Base-by-base conservation (phyloP, 1,140 invertebrate genomes). In the Cecropterus lyciades region DNA sequence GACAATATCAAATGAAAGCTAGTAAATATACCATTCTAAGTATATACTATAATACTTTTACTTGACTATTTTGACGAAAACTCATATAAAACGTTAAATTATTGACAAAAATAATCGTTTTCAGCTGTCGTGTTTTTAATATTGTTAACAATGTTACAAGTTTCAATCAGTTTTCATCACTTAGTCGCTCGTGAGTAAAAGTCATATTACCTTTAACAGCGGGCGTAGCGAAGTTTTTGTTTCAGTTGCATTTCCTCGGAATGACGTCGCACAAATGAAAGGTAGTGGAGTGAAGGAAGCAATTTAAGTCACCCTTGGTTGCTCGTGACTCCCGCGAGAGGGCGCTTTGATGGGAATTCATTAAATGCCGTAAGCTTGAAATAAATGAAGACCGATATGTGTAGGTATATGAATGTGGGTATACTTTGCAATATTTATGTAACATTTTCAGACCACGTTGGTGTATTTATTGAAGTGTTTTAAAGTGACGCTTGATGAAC, bases 271-370 rank as follows among this genome's bases (percentile, higher is more conserved):
- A 51, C 9, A 59, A 64, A 69, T 59, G 60, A 52, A 69, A 64
- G 62, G 67, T 57, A 33, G 30, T 51, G 67, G 43, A 56, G 57
- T 40, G 33, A 59, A 52, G 46, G 56, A 69, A 65, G 67, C 46
- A 69, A 65, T 69, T 69, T 65, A 64, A 65, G 53, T 69, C 60
- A 51, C 59, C 59, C 59, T 30, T 52, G 49, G 67, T 65, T 56
- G 63, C 53, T 43, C 20, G 37, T 27, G 60, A 55, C 46, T 33
- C 42, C 53, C 37, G 46, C 46, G 9, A 51, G 52, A 56, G 62
- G 56, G 59, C 57, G 59, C 65, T 64, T 72, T 78, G 64, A 70
- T 69, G 69, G 57, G 68, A 73, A 70, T 65, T 70, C 53, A 68
- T 65, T 72, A 77, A 71, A 69, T 71, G 46, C 57, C 40, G 40